Percentiles rank a stretch among this genome's conserved stretches.
These are phyloP conservation scores for Chelon labrosus DNA, from an alignment of 2,797 vertebrate species.

Conservation along the genomic window DNA sequence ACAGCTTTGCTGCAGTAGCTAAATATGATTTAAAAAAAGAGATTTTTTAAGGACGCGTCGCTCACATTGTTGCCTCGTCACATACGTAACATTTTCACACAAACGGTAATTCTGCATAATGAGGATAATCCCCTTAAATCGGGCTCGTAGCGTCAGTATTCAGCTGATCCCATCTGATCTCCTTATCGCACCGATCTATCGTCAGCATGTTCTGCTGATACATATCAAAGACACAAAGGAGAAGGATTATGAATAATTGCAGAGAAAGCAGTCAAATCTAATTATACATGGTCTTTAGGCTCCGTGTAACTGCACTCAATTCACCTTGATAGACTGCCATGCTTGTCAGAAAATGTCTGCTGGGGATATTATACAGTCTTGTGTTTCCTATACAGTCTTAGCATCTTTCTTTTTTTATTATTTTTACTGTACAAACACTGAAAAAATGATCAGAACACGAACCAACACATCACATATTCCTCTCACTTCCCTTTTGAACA, in stretches of 20 bases:
- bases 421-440: not conserved
- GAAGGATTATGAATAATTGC: slow-evolving; percentile 62
- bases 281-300: slow-evolving; percentile 60
- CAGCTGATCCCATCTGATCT: slow-evolving; percentile 64
- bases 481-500: not conserved
- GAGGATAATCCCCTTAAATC: slow-evolving; percentile 76
- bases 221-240: slow-evolving; percentile 62
- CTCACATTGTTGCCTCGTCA: slow-evolving; percentile 42
- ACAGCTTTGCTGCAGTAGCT: not conserved
- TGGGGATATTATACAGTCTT: not conserved
- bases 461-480: not conserved
- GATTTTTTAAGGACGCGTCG: slow-evolving; percentile 9
- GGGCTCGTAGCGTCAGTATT: slow-evolving; percentile 52
- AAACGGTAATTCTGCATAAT: slow-evolving; percentile 64
- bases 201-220: slow-evolving; percentile 64
- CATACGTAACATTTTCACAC: slow-evolving; percentile 43
- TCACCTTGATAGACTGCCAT: slow-evolving; percentile 26
- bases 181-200: slow-evolving; percentile 61
- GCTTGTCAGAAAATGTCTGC: slow-evolving; percentile 10
- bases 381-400: not conserved
- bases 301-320: slow-evolving; percentile 28
- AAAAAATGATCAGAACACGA: not conserved
- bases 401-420: too few species aligned
- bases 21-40: slow-evolving; percentile 29
- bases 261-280: slow-evolving; percentile 60